phyloP scores from a whole-genome alignment of 2,888 invertebrate species.

The Phrixothrix hirtus region DNA sequence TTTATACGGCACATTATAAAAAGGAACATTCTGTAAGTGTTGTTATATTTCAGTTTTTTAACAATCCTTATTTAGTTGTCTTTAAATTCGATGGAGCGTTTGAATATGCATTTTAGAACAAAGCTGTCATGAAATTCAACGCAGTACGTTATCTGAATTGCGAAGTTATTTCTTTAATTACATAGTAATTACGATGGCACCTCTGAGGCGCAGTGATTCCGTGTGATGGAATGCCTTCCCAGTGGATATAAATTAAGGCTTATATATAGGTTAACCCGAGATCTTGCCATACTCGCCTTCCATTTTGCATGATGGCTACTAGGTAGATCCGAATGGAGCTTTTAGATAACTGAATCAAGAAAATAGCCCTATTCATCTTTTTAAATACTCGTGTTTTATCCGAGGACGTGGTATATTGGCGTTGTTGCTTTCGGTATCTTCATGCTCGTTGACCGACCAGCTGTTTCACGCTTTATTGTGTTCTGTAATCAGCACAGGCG shows the following conservation, averaged over 20 bases:
- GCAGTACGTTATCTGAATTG: constrained; percentile 9
- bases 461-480: constrained; percentile 49
- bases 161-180: constrained; percentile 24
- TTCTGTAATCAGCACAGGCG: constrained; percentile 52
- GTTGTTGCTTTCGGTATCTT: constrained; percentile 32
- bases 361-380: constrained; percentile 68
- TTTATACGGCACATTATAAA: no score
- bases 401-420: constrained; percentile 22
- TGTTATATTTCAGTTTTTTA: no score
- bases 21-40: no score
- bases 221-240: constrained; percentile 18
- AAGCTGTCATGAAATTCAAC: constrained; percentile 13
- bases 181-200: constrained; percentile 16
- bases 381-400: constrained; percentile 56
- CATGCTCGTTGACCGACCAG: constrained; percentile 37
- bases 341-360: constrained; percentile 69
- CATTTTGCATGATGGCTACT: constrained; percentile 39
- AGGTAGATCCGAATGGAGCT: constrained; percentile 54
- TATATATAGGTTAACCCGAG: constrained; percentile 12
- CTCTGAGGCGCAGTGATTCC: constrained; percentile 17
- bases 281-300: constrained; percentile 15
- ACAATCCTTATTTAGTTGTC: no score
- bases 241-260: constrained; percentile 13
- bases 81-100: no score
- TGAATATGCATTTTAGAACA: no score